Conservation (phyloP, 2,113 vertebrate species). For the Illadopsis cleaveri region DNA sequence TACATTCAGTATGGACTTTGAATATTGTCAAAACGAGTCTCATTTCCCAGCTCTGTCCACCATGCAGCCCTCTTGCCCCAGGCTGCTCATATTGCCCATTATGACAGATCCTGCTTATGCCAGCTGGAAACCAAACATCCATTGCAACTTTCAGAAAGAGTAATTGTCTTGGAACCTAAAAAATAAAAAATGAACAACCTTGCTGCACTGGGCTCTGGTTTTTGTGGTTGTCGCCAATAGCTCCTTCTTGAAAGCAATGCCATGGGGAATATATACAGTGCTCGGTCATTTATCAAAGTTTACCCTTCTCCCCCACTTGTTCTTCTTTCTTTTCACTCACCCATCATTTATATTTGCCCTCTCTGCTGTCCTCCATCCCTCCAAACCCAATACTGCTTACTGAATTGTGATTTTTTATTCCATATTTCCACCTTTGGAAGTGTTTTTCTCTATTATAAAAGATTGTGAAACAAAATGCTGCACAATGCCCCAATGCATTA, state of each 20-base stretch:
- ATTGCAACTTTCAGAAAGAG: not conserved
- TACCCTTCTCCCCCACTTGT: not conserved
- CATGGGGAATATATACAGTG: not conserved
- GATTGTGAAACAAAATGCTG: rapidly evolving
- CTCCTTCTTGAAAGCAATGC: not conserved
- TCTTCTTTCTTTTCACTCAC: not conserved
- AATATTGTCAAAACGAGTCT: not conserved
- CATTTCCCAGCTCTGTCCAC: not conserved
- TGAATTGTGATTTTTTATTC: not conserved
- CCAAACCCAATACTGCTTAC: not conserved
- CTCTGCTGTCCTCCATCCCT: not conserved
- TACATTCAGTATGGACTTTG: not conserved
- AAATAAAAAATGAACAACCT: not conserved
- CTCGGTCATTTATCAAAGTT: not conserved
- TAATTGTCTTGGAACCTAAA: not conserved
- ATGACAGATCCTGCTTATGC: not conserved
- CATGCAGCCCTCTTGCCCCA: not conserved
- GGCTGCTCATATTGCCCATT: not conserved
- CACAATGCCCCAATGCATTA: not conserved
- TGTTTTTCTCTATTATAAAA: not conserved
- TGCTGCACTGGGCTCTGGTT: not conserved
- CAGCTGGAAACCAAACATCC: not conserved
- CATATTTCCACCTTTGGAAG: not conserved
- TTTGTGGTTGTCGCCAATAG: not conserved
- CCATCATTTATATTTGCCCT: not conserved